phyloP scores from a whole-genome alignment of 2,113 vertebrate genomes.

The Aspiorhynchus laticeps region DNA sequence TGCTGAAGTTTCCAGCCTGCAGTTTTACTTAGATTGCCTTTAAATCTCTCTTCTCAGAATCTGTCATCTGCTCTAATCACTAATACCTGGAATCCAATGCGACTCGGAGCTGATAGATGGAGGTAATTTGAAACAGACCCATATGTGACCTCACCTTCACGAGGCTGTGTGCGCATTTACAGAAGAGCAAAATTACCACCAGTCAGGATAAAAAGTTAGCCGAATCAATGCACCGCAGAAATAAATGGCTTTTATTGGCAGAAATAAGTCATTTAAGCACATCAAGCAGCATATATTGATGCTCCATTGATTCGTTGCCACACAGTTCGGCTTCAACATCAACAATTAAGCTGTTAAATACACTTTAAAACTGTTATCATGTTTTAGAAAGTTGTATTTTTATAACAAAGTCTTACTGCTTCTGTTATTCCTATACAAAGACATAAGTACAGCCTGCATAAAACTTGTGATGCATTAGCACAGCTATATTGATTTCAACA shows the following conservation, averaged over 20 bases:
- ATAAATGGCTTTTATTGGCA: constrained; percentile 18
- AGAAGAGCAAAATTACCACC: constrained; percentile 29
- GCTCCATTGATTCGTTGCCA: not conserved
- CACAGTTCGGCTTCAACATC: not conserved
- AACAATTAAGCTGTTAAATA: constrained; percentile 27
- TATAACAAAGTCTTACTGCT: not conserved
- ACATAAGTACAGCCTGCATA: not conserved
- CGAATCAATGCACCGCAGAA: constrained; percentile 32
- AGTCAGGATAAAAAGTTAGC: constrained; percentile 39
- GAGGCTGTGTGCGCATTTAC: not conserved
- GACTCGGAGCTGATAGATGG: constrained; percentile 39
- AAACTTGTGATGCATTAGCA: not conserved
- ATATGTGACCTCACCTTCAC: constrained; percentile 3
- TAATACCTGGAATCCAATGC: constrained; percentile 14
- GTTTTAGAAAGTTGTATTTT: not conserved
- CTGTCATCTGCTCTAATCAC: constrained; percentile 33
- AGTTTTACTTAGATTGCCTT: constrained; percentile 22
- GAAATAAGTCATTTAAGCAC: not conserved
- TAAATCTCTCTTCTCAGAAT: constrained; percentile 24
- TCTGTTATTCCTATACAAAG: not conserved
- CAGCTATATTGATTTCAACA: constrained; percentile 14
- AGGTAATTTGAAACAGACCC: constrained; percentile 33
- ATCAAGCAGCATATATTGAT: constrained; percentile 30
- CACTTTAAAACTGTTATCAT: not conserved
- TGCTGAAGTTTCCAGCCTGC: constrained; percentile 28